Conservation (phyloP, 2,888 invertebrate genomes). For the Sesamia inferens region DNA sequence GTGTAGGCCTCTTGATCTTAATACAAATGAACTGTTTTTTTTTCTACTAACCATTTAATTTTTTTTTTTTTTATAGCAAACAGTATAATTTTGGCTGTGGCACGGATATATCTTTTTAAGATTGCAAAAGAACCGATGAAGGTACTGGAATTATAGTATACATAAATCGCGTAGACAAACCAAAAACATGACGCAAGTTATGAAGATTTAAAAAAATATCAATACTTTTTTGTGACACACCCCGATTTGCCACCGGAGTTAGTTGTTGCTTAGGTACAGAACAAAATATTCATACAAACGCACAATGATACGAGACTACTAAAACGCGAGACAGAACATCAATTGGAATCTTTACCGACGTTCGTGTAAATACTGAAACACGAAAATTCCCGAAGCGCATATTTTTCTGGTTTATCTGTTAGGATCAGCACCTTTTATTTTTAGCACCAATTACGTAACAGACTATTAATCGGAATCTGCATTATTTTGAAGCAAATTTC, state of each 20-base stretch:
- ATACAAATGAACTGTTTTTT: neutral
- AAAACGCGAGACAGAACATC: neutral
- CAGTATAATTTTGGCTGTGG: neutral
- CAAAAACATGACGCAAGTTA: neutral
- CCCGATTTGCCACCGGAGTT: neutral
- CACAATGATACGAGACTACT: neutral
- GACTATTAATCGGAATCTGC: too few species aligned
- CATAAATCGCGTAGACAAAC: neutral
- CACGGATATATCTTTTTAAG: slow-evolving; percentile 18
- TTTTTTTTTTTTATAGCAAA: too few species aligned
- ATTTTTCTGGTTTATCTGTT: neutral
- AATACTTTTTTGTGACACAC: neutral
- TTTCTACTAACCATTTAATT: too few species aligned
- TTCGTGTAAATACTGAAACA: neutral
- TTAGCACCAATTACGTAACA: too few species aligned
- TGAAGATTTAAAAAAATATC: neutral
- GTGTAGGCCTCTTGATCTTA: too few species aligned
- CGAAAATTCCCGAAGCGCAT: slow-evolving; percentile 1
- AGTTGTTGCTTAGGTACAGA: neutral
- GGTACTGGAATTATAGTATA: neutral
- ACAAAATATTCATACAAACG: neutral
- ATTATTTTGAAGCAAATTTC: too few species aligned
- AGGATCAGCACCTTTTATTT: too few species aligned
- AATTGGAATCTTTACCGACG: neutral
- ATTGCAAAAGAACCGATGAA: neutral